phyloP scores from a whole-genome alignment of 1,140 invertebrate species.

The Psix sp. region DNA sequence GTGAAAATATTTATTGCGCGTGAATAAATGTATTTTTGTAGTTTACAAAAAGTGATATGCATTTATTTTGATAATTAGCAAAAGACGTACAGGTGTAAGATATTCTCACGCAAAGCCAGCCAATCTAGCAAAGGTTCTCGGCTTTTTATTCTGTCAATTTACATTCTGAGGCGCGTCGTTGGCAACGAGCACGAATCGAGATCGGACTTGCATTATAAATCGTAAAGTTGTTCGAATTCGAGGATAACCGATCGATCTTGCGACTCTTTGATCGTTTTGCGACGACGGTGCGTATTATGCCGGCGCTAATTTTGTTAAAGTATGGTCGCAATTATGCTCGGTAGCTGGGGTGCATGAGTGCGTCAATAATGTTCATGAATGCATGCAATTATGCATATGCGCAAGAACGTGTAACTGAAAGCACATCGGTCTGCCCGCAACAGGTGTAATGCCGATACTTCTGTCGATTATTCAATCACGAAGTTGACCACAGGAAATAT shows the following conservation, averaged over 20 bases:
- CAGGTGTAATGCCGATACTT: conserved; percentile 39
- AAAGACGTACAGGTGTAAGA: conserved; percentile 26
- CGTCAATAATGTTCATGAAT: conserved; percentile 20
- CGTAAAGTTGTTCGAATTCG: conserved; percentile 22
- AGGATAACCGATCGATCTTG: conserved; percentile 7
- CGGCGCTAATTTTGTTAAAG: conserved; percentile 30
- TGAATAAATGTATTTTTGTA: not conserved
- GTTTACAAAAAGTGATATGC: too few species aligned
- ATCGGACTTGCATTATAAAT: conserved; percentile 41
- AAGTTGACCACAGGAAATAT: conserved; percentile 4
- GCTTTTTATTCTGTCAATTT: conserved; percentile 38
- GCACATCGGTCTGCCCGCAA: conserved; percentile 18
- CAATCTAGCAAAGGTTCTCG: conserved; percentile 29
- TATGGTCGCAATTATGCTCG: conserved; percentile 32
- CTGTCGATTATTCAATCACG: conserved; percentile 32
- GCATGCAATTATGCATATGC: conserved; percentile 30
- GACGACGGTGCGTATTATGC: conserved; percentile 19
- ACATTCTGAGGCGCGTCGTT: conserved; percentile 36
- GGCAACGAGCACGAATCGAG: conserved; percentile 28
- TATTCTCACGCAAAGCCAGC: conserved; percentile 34
- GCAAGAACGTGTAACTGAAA: conserved; percentile 15
- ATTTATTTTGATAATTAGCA: conserved; percentile 19
- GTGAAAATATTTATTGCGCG: too few species aligned
- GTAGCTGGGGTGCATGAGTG: conserved; percentile 8
- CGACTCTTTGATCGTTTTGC: conserved; percentile 12